Evolutionary conservation across 2,797 vertebrate genomes (phyloP).

Genomic region (Acrossocheilus wenchowensis): DNA sequence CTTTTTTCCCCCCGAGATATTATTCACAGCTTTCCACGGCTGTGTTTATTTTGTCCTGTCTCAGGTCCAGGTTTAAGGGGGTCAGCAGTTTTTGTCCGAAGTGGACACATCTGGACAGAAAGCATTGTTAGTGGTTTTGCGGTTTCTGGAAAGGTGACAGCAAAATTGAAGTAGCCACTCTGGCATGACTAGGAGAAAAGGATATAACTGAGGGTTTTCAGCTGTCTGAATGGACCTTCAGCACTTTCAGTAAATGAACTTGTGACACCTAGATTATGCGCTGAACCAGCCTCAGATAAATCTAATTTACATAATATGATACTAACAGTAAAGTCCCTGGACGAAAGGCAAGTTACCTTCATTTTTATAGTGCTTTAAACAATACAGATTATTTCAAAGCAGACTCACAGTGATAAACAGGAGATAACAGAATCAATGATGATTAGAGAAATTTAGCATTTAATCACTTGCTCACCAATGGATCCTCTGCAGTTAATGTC

Average conservation of each 20-base stretch:
- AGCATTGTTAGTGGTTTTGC: constrained; percentile 84
- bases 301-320: constrained; percentile 35
- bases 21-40: constrained; percentile 69
- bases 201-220: constrained; percentile 85
- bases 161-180: constrained; percentile 86
- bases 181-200: constrained; percentile 78
- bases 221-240: constrained; percentile 74
- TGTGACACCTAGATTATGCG: neutral
- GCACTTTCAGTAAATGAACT: constrained; percentile 56
- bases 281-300: constrained; percentile 21
- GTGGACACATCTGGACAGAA: constrained; percentile 89
- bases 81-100: constrained; percentile 89
- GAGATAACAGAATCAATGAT: too few species aligned
- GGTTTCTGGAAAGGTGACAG: constrained; percentile 87
- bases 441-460: neutral
- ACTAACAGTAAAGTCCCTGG: constrained; percentile 10
- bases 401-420: too few species aligned
- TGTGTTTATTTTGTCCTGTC: constrained; percentile 90
- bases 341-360: constrained; percentile 11
- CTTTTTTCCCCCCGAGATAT: constrained; percentile 76
- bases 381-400: neutral
- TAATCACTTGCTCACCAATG: neutral
- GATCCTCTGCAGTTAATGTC: neutral
- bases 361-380: neutral
- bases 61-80: constrained; percentile 83